Evolutionary conservation across 2,113 vertebrate genomes (phyloP), one percentile per base, ranked within the genome.

Genomic region (Motacilla tschutschensis): DNA sequence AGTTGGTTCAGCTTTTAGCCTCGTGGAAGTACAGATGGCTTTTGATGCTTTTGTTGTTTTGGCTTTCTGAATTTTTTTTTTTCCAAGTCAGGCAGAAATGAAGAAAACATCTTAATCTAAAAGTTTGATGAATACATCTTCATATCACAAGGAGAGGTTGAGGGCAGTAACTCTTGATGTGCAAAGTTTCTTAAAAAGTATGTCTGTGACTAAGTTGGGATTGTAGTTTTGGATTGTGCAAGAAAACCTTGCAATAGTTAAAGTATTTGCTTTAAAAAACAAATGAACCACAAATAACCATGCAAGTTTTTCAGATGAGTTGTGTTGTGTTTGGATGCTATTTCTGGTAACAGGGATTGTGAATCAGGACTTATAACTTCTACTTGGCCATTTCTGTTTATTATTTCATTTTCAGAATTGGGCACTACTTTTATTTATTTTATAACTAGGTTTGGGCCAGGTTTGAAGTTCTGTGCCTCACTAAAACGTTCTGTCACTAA

Each of bases 71-170:
- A 4, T 35, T 16, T n/a, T 8, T 33, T 54, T 60, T 41, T 43
- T 54, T 18, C 2, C 21, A n/a, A 17, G 8, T 79, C 31, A 62
- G 31, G 28, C 36, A 83, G 65, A 80, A 67, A 7, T 43, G 12
- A 21, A 44, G 46, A 36, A n/a, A 64, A 17, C 3, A 2, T 62
- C 14, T 6, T 33, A 46, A 50, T 75, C 12, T 46, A 9, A 47
- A 54, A 21, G 2, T 29, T 33, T 46, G 84, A 8, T 60, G 22
- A 70, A 12, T 74, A 14, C 28, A 54, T 53, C n/a, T 80, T 7
- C 48, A 7, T 50, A 1, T 71, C 6, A 17, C 3, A 33, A 58
- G 18, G 19, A 64, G 6, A 2, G 17, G 3, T 36, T 3, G 2
- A 82, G 28, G 16, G 19, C 43, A 80, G 47, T 24, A 62, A 35